These are phyloP conservation scores for Nothocercus nigrocapillus DNA, from an alignment of 2,113 vertebrate species.

Conservation along the genomic window DNA sequence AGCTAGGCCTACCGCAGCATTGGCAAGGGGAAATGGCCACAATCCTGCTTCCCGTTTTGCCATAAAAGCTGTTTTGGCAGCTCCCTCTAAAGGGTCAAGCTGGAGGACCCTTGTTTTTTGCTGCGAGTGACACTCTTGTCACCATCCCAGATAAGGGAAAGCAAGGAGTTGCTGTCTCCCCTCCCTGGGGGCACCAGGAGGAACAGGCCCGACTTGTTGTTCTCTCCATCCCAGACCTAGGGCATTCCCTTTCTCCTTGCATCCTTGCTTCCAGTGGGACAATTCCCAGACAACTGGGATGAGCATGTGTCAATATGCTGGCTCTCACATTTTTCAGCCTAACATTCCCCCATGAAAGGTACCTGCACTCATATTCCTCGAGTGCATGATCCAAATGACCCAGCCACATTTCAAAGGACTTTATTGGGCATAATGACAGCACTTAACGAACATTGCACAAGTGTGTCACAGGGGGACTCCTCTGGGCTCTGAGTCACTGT, in stretches of 20 bases:
- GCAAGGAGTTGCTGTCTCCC: background rate
- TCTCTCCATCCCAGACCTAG: background rate
- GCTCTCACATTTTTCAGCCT: background rate
- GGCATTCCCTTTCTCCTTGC: background rate
- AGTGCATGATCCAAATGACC: background rate
- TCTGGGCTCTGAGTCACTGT: background rate
- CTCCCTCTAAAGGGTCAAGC: background rate
- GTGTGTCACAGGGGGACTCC: background rate
- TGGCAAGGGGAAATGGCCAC: rapidly evolving
- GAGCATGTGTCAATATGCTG: rapidly evolving
- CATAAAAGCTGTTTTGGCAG: background rate
- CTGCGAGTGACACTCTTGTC: background rate
- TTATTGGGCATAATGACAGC: background rate
- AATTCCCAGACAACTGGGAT: rapidly evolving
- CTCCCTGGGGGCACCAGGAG: no score
- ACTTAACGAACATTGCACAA: background rate
- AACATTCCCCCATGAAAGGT: background rate
- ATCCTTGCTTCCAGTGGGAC: background rate
- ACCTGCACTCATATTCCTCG: rapidly evolving
- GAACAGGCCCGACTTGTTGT: rapidly evolving
- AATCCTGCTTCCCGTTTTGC: background rate
- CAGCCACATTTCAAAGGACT: background rate
- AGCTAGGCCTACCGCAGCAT: background rate
- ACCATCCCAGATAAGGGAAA: background rate
- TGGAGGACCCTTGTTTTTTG: background rate